A percentile compares a stretch with the other conserved stretches of the same genome.
These are phyloP conservation scores for Lagocephalus sceleratus DNA, from an alignment of 2,797 vertebrate genomes.

Conservation along the genomic window DNA sequence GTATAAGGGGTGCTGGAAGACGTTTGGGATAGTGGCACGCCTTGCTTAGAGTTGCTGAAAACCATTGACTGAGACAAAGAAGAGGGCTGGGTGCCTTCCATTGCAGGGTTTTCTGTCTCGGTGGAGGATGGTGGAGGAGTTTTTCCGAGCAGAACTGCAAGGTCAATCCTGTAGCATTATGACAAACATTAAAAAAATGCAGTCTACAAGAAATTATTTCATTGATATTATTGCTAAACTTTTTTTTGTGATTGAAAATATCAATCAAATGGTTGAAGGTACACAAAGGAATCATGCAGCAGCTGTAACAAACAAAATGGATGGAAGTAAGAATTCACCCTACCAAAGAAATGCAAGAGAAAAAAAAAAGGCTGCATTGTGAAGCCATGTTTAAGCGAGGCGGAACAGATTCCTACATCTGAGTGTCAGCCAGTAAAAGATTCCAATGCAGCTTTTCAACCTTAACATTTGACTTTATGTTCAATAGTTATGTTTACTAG, in stretches of 20 bases:
- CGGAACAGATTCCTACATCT: too few species aligned
- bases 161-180: slow-evolving; percentile 83
- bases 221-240: not conserved
- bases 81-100: slow-evolving; percentile 85
- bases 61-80: slow-evolving; percentile 91
- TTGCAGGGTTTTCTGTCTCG: slow-evolving; percentile 84
- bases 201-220: not conserved
- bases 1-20: slow-evolving; percentile 82
- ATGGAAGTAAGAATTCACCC: too few species aligned
- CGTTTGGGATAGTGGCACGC: slow-evolving; percentile 80
- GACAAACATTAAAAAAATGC: slow-evolving; percentile 2
- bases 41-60: slow-evolving; percentile 97
- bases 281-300: too few species aligned
- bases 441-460: too few species aligned
- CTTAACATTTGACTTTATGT: too few species aligned
- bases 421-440: too few species aligned
- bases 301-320: too few species aligned
- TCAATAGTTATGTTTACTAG: too few species aligned
- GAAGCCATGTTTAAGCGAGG: too few species aligned
- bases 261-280: too few species aligned
- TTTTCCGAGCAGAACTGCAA: slow-evolving; percentile 94
- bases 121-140: slow-evolving; percentile 89
- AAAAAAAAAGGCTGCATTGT: too few species aligned
- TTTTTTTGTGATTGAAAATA: not conserved
- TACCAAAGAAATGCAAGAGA: too few species aligned